A percentile compares a stretch with the other conserved stretches of the same genome.
phyloP scores from a whole-genome alignment of 2,888 invertebrate species.

The Drosophila affinis region DNA sequence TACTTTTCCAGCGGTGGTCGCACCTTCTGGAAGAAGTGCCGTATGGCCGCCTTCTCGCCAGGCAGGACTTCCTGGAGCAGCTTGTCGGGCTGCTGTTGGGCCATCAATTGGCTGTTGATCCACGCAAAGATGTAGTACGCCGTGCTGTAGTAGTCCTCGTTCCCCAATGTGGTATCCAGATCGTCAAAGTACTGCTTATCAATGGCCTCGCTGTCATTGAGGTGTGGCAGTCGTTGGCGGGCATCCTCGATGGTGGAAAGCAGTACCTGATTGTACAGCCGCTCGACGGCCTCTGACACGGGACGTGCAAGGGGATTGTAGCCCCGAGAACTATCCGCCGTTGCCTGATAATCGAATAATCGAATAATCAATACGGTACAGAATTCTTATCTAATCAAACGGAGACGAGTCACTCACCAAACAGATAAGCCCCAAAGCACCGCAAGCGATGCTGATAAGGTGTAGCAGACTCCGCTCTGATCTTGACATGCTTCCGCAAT shows the following conservation, averaged over 20 bases:
- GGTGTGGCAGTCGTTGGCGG: conserved; percentile 15
- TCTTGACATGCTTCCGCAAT: conserved; percentile 40
- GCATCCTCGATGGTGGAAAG: conserved; percentile 35
- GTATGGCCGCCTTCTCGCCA: conserved; percentile 54
- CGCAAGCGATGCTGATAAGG: conserved; percentile 47
- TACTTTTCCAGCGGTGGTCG: conserved; percentile 35
- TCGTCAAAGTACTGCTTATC: conserved; percentile 55
- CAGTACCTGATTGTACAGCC: conserved; percentile 56
- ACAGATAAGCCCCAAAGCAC: conserved; percentile 47
- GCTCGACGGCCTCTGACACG: conserved; percentile 48
- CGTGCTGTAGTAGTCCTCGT: conserved; percentile 54
- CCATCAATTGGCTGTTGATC: conserved; percentile 42
- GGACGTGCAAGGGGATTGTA: not conserved
- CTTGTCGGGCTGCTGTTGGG: conserved; percentile 27
- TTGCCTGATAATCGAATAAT: conserved; percentile 29
- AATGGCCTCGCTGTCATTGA: conserved; percentile 42
- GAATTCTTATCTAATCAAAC: not conserved
- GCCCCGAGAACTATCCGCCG: conserved; percentile 6
- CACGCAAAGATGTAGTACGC: conserved; percentile 58
- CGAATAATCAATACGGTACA: conserved; percentile 9
- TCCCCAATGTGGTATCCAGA: conserved; percentile 34
- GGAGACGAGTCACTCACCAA: conserved; percentile 38
- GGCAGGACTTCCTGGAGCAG: conserved; percentile 52
- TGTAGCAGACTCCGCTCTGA: conserved; percentile 19
- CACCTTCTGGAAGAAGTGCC: conserved; percentile 47